phyloP scores from a whole-genome alignment of 2,797 vertebrate species.

The Micromesistius poutassou region DNA sequence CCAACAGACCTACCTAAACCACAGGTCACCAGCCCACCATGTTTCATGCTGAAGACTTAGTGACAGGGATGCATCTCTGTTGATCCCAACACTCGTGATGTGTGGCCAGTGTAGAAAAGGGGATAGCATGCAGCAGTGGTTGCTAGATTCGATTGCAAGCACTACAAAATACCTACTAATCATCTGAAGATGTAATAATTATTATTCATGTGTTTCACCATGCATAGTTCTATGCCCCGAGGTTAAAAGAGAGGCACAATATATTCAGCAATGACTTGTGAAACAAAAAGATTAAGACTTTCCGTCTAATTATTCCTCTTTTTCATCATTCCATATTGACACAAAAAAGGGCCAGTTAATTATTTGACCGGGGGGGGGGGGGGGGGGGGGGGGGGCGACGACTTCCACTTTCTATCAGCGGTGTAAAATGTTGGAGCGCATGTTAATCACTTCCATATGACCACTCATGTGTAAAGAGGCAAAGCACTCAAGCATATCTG shows the following conservation, averaged over 20 bases:
- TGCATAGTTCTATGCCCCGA: neutral
- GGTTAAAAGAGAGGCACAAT: neutral
- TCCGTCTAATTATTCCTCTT: constrained; percentile 58
- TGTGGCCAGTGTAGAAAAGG: neutral
- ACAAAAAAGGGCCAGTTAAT: constrained; percentile 64
- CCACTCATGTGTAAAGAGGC: constrained; percentile 75
- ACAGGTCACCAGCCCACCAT: too few relatives aligned
- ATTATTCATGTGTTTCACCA: neutral
- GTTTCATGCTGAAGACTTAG: too few relatives aligned
- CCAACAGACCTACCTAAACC: neutral
- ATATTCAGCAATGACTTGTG: neutral
- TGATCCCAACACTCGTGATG: too few relatives aligned
- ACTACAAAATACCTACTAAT: neutral
- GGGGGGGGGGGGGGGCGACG: constrained; percentile 65
- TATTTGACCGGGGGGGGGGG: constrained; percentile 69
- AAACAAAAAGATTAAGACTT: constrained; percentile 12
- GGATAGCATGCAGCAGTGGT: neutral
- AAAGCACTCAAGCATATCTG: constrained; percentile 73
- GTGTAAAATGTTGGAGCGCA: constrained; percentile 66
- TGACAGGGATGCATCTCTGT: neutral
- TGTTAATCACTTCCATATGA: constrained; percentile 77
- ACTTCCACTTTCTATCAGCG: constrained; percentile 57
- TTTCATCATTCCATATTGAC: constrained; percentile 69
- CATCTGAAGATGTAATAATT: neutral
- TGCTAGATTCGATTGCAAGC: neutral